phyloP scores from a whole-genome alignment of 2,113 vertebrate species.

The Stictonetta naevosa region DNA sequence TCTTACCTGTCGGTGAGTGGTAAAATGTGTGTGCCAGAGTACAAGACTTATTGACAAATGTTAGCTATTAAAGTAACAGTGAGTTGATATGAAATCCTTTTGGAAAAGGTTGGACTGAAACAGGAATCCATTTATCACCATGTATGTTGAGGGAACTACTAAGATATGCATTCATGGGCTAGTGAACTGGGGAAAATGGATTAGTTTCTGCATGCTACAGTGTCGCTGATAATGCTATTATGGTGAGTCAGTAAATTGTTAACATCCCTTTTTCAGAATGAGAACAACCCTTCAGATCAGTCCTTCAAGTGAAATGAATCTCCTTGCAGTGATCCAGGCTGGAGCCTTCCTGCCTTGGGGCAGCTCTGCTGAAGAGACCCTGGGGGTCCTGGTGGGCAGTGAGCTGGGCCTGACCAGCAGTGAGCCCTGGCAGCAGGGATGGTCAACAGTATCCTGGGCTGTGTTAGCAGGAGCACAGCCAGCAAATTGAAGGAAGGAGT shows the following conservation, averaged over 20 bases:
- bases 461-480: background rate
- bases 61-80: background rate
- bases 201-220: background rate
- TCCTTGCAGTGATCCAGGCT: background rate
- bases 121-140: background rate
- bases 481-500: background rate
- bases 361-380: background rate
- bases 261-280: background rate
- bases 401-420: background rate
- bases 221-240: background rate
- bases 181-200: background rate
- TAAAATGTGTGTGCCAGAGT: background rate
- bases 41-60: background rate
- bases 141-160: background rate
- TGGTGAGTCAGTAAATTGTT: background rate
- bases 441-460: background rate
- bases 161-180: background rate
- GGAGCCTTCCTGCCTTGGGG: background rate
- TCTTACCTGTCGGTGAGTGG: background rate
- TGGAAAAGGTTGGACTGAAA: background rate
- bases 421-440: background rate
- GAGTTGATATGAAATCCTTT: background rate
- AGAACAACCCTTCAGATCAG: background rate
- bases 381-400: background rate
- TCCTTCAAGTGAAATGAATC: background rate